A percentile compares a stretch with the other conserved stretches of the same genome.
Evolutionary conservation across 2,888 invertebrate species (phyloP).

Genomic region (Andricus quercusramuli): DNA sequence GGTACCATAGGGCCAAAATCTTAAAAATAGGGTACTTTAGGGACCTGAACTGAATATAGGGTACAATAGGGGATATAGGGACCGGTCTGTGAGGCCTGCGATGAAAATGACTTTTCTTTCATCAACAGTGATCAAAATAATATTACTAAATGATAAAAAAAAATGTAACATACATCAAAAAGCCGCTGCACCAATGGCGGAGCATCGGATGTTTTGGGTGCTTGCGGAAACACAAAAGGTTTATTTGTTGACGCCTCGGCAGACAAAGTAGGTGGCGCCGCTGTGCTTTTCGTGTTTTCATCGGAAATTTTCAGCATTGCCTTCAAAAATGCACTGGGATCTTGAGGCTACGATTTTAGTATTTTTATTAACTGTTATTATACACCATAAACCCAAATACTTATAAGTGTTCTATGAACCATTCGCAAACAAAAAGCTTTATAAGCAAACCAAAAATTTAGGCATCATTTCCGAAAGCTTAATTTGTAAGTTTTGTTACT

Average conservation of each 20-base stretch:
- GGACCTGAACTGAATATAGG: no score
- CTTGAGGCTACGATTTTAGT: conserved; percentile 65
- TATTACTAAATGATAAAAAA: conserved; percentile 13
- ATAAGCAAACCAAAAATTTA: no score
- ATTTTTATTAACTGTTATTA: conserved; percentile 45
- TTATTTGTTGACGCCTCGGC: conserved; percentile 53
- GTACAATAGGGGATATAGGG: no score
- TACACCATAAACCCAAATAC: neutral
- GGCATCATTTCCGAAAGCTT: no score
- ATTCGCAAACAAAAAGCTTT: neutral
- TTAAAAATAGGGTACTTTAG: no score
- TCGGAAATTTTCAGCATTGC: conserved; percentile 75
- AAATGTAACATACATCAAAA: conserved; percentile 71
- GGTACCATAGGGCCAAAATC: no score
- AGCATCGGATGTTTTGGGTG: conserved; percentile 67
- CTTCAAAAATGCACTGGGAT: conserved; percentile 75
- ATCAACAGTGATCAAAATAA: neutral
- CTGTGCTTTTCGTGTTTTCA: conserved; percentile 61
- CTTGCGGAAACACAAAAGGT: conserved; percentile 59
- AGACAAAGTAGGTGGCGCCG: conserved; percentile 50
- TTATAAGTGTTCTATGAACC: neutral
- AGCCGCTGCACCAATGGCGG: conserved; percentile 75
- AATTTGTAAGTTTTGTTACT: no score
- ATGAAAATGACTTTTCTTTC: neutral
- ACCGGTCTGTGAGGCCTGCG: no score